phyloP scores from a whole-genome alignment of 2,113 vertebrate genomes.

The Centropus unirufus region DNA sequence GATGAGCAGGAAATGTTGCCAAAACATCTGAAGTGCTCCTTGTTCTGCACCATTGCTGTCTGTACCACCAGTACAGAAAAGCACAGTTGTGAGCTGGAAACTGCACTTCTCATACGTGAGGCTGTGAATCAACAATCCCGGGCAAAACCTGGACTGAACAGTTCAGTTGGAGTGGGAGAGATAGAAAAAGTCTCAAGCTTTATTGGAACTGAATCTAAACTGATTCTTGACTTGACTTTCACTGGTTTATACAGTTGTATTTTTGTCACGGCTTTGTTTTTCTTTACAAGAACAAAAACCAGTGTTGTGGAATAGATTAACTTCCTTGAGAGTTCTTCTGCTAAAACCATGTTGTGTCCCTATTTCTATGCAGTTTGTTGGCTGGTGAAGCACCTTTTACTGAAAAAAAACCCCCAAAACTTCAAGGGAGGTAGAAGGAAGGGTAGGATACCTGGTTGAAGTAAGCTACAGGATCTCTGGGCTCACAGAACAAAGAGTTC shows the following conservation, averaged over 20 bases:
- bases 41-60: neutral
- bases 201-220: neutral
- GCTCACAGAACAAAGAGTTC: neutral
- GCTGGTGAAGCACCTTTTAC: neutral
- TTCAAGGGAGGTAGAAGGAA: neutral
- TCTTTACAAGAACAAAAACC: neutral
- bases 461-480: neutral
- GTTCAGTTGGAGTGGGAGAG: neutral
- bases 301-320: neutral
- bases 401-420: neutral
- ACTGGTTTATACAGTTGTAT: neutral
- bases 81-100: neutral
- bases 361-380: neutral
- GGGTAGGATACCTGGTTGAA: neutral
- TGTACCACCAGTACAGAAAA: neutral
- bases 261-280: neutral
- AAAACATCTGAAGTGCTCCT: constrained; percentile 22
- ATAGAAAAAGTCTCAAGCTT: neutral
- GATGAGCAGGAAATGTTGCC: constrained; percentile 28
- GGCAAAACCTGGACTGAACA: neutral
- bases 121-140: neutral
- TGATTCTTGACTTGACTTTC: neutral
- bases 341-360: neutral
- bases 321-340: neutral
- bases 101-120: neutral